Evolutionary conservation across 1,140 invertebrate genomes (phyloP).

Genomic region (Antheraea pernyi): DNA sequence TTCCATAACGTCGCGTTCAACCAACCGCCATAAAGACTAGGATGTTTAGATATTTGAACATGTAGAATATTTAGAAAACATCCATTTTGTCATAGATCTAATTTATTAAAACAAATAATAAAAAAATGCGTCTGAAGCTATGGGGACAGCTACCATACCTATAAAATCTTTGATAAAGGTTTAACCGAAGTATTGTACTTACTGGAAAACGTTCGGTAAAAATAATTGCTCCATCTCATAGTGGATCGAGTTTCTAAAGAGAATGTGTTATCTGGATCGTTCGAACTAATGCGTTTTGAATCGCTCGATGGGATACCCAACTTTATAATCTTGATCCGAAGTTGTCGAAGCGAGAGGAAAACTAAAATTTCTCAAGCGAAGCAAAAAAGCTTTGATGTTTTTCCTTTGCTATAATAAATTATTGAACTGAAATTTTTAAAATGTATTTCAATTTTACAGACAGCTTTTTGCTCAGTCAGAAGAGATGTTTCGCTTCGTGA

Average conservation of each 20-base stretch:
- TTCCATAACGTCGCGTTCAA: too few relatives aligned
- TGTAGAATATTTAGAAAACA: too few relatives aligned
- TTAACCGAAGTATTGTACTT: neutral
- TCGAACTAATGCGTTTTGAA: conserved; percentile 42
- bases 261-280: conserved; percentile 47
- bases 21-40: too few relatives aligned
- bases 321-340: conserved; percentile 53
- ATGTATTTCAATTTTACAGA: conserved; percentile 14
- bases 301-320: conserved; percentile 41
- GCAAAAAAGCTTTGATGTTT: conserved; percentile 36
- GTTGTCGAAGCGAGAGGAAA: conserved; percentile 41
- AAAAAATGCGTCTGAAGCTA: too few relatives aligned
- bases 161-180: neutral
- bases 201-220: neutral
- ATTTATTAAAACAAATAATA: too few relatives aligned
- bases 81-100: too few relatives aligned
- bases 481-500: conserved; percentile 10
- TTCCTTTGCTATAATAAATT: conserved; percentile 15
- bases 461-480: neutral
- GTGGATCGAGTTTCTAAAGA: conserved; percentile 36
- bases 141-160: too few relatives aligned
- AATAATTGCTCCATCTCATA: neutral
- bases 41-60: too few relatives aligned
- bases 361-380: conserved; percentile 35
- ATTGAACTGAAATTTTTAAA: conserved; percentile 11